Base-by-base conservation (phyloP, 2,888 invertebrate species). In the Nephrotoma appendiculata region DNA sequence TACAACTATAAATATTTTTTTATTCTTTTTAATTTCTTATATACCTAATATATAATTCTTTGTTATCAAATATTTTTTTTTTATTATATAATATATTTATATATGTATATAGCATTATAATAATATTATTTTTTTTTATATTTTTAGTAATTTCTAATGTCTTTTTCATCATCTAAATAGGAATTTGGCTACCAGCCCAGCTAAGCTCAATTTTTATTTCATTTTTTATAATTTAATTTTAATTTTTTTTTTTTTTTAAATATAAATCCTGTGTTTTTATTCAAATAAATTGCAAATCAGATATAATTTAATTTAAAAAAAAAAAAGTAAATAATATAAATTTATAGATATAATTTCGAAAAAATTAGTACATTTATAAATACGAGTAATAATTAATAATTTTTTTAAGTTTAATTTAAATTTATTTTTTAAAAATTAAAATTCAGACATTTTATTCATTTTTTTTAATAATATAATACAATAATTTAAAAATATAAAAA, bases 111-210 rank as follows among this genome's bases (percentile, higher is more conserved):
- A 84, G 41, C 71, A 71, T 71, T 71, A 31, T 71, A 71, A 71
- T 71, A 71, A 31, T 71, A 71, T 31, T 71, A 71, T 12, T 48
- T 48, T 71, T 71, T 71, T 71, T 31, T 71, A 71, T 71, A 57
- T 84, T 42, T 85, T 85, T 85, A 85, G 85, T 85, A 85, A 85
- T 44, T 43, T 85, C 44, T 84, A 84, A 84, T 84, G 84, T 84
- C 84, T 84, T 84, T 83, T 85, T 85, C 71, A 71, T 85, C 85
- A 85, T 85, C 85, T 85, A 85, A 85, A 85, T 85, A 85, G 85
- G 85, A 85, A 85, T 85, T 85, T 85, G 85, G 85, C 85, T 85
- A 85, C 85, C 44, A 85, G 85, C 85, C 85, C 85, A 85, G 84
- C 84, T 84, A 85, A 85, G 85, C 85, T 85, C 85, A 84, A 84